A percentile compares a stretch with the other conserved stretches of the same genome.
Evolutionary conservation across 2,113 vertebrate species (phyloP).

Genomic region (Equus quagga): DNA sequence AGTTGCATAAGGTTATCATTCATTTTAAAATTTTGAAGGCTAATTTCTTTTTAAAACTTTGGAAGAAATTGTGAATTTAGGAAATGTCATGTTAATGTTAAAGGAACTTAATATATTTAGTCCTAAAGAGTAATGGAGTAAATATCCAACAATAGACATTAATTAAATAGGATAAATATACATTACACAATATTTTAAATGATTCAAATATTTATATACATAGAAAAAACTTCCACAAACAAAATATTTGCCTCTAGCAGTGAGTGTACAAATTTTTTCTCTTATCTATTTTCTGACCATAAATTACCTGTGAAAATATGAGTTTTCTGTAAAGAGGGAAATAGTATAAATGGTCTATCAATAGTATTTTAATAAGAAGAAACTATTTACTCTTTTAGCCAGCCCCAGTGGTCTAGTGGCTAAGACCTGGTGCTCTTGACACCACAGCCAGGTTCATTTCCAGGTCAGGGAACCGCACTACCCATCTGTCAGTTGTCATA

Average conservation of each 20-base stretch:
- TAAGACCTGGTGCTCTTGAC: no score
- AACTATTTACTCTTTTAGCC: background rate
- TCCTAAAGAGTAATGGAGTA: background rate
- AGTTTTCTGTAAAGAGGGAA: background rate
- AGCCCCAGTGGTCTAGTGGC: no score
- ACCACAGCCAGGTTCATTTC: no score
- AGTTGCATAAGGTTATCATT: background rate
- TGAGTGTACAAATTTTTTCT: background rate
- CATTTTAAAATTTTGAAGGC: background rate
- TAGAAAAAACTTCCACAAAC: background rate
- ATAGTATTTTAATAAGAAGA: background rate
- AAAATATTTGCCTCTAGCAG: background rate
- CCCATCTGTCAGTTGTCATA: no score
- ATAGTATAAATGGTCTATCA: background rate
- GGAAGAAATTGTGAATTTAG: background rate
- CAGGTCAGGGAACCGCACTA: no score
- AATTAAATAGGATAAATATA: background rate
- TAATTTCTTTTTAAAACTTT: slow-evolving; percentile 9
- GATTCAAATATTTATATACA: background rate
- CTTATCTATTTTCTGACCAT: background rate
- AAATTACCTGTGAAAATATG: background rate
- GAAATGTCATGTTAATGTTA: background rate
- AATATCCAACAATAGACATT: background rate
- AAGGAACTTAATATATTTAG: background rate
- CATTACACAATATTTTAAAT: background rate